Evolutionary conservation across 37 sponge, comb jelly and placozoan genomes (phyloP).

Genomic region (Dysidea cf. avara): DNA sequence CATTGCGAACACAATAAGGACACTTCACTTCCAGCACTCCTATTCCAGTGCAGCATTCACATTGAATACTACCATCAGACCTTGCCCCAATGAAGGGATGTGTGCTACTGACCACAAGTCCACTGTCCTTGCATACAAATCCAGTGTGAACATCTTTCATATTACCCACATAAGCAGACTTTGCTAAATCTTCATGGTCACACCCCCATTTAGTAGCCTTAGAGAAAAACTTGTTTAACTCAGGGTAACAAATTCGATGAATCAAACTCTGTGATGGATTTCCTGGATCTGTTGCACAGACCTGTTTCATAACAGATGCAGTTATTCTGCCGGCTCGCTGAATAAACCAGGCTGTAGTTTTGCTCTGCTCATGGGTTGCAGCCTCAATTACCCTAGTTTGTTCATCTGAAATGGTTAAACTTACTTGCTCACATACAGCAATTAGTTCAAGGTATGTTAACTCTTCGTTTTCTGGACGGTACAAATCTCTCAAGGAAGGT

Average conservation of each 20-base stretch:
- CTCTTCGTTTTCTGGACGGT: constrained; percentile 13
- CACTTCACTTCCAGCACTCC: constrained; percentile 25
- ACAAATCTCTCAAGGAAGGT: constrained; percentile 26
- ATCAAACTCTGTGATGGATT: constrained; percentile 38
- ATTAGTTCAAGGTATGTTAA: constrained; percentile 24
- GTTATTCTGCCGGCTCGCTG: constrained; percentile 48
- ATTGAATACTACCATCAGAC: constrained; percentile 31
- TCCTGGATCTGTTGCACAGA: constrained; percentile 29
- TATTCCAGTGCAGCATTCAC: constrained; percentile 47
- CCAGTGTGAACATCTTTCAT: constrained; percentile 5
- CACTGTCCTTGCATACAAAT: constrained; percentile 15
- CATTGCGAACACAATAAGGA: background rate
- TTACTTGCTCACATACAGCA: constrained; percentile 32
- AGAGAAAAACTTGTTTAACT: constrained; percentile 13
- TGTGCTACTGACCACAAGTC: constrained; percentile 18
- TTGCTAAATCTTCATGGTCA: constrained; percentile 49
- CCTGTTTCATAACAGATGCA: constrained; percentile 30
- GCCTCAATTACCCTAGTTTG: constrained; percentile 7
- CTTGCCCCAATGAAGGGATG: constrained; percentile 36
- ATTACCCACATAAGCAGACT: constrained; percentile 10
- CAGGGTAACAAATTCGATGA: constrained; percentile 39
- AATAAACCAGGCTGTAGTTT: constrained; percentile 25
- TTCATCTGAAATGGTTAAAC: background rate
- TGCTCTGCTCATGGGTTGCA: constrained; percentile 13
- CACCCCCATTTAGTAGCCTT: constrained; percentile 46